A percentile compares a stretch with the other conserved stretches of the same genome.
phyloP scores from a whole-genome alignment of 2,888 invertebrate genomes.

The Synanthedon vespiformis region DNA sequence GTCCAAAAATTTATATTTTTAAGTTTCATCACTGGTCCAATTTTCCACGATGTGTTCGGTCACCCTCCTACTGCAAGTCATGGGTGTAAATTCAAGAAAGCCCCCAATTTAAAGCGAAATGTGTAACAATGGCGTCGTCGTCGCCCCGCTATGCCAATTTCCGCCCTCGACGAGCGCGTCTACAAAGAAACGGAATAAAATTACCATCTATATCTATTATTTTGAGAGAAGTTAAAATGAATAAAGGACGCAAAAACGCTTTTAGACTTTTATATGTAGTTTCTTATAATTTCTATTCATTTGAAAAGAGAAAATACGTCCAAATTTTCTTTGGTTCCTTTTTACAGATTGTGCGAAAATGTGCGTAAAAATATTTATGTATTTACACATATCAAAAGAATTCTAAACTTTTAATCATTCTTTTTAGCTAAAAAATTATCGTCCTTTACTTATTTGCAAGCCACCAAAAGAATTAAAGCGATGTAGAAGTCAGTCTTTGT shows the following conservation, averaged over 20 bases:
- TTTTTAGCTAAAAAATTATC: too few relatives aligned
- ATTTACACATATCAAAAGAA: too few relatives aligned
- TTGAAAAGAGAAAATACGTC: not conserved
- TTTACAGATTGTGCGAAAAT: not conserved
- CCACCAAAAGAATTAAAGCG: too few relatives aligned
- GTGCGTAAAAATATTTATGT: too few relatives aligned
- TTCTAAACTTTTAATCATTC: too few relatives aligned
- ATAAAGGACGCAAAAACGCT: conserved; percentile 3
- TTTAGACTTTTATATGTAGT: not conserved
- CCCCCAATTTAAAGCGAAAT: conserved; percentile 67
- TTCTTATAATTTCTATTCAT: conserved; percentile 1
- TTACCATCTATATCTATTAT: conserved; percentile 47
- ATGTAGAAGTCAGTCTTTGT: too few relatives aligned
- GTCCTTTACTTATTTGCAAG: too few relatives aligned
- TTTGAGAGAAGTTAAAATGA: conserved; percentile 33
- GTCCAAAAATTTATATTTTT: too few relatives aligned
- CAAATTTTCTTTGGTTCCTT: not conserved
- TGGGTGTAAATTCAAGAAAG: conserved; percentile 68
- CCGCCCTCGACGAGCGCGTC: conserved; percentile 51
- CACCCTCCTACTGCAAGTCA: conserved; percentile 57
- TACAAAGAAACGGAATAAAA: conserved; percentile 60
- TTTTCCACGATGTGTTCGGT: conserved; percentile 12
- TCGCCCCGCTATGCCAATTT: conserved; percentile 59
- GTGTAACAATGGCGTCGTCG: conserved; percentile 57
- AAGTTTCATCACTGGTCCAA: too few relatives aligned